A percentile compares a stretch with the other conserved stretches of the same genome.
phyloP scores from a whole-genome alignment of 2,113 vertebrate genomes.

The Sapayoa aenigma region DNA sequence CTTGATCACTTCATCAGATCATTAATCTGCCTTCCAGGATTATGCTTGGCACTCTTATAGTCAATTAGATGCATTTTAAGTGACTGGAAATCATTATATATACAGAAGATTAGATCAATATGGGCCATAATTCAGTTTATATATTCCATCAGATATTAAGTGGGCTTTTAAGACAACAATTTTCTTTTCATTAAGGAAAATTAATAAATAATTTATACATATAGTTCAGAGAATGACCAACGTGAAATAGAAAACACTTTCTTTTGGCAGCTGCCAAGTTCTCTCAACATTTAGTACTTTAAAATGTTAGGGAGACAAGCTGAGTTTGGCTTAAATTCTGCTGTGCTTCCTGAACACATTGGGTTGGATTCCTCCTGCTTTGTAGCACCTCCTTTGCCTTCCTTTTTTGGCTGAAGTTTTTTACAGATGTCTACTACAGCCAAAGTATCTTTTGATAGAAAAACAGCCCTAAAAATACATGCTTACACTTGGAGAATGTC shows the following conservation, averaged over 20 bases:
- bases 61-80: constrained; percentile 49
- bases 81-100: not conserved
- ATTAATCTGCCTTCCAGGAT: constrained; percentile 58
- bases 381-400: not conserved
- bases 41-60: not conserved
- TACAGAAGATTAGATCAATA: constrained; percentile 37
- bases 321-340: not conserved
- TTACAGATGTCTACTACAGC: not conserved
- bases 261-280: not conserved
- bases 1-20: constrained; percentile 53
- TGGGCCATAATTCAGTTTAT: not conserved
- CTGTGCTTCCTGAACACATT: not conserved
- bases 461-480: not conserved
- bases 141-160: not conserved
- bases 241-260: not conserved
- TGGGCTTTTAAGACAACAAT: not conserved
- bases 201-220: not conserved
- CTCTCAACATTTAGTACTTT: not conserved
- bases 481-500: not conserved
- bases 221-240: not conserved
- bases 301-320: not conserved
- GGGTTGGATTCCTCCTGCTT: not conserved
- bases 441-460: not conserved
- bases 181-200: not conserved
- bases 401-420: not conserved